Conservation (phyloP, 2,797 vertebrate species). For the Pangasius krempfi region DNA sequence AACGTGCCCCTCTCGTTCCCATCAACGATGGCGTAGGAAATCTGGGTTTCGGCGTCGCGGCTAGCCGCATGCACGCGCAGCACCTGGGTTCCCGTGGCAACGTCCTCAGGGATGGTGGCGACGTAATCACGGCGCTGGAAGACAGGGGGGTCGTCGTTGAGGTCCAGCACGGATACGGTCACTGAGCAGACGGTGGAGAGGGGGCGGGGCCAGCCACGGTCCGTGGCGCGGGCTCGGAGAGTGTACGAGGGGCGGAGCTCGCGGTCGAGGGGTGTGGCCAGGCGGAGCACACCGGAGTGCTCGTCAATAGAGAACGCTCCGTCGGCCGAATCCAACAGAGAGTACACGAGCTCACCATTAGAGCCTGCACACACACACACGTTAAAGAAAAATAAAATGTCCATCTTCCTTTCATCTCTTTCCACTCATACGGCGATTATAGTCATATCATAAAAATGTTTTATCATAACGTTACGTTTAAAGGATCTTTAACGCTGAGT, state of each 20-base stretch:
- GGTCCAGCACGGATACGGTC: slow-evolving; percentile 89
- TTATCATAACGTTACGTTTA: no score
- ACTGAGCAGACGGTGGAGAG: slow-evolving; percentile 81
- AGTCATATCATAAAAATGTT: no score
- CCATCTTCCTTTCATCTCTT: no score
- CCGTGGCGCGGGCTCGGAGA: slow-evolving; percentile 82
- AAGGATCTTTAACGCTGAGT: no score
- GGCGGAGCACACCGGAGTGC: slow-evolving; percentile 82
- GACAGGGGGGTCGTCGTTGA: slow-evolving; percentile 96
- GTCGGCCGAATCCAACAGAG: slow-evolving; percentile 83
- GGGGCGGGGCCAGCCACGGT: slow-evolving; percentile 84
- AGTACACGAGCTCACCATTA: slow-evolving; percentile 86
- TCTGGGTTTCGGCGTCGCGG: slow-evolving; percentile 88
- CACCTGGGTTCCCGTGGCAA: slow-evolving; percentile 82
- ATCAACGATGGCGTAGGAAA: slow-evolving; percentile 89
- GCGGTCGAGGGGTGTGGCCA: slow-evolving; percentile 88
- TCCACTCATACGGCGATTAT: no score
- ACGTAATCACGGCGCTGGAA: slow-evolving; percentile 94
- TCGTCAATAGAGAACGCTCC: slow-evolving; percentile 91
- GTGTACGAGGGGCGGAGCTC: slow-evolving; percentile 84
- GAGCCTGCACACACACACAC: slow-evolving; percentile 71
- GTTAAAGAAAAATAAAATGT: neutral
- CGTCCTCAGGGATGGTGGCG: slow-evolving; percentile 83
- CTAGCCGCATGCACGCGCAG: slow-evolving; percentile 91
- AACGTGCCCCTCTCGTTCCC: slow-evolving; percentile 95